Percentiles rank a stretch among this genome's conserved stretches.
phyloP scores from a whole-genome alignment of 2,888 invertebrate genomes.

The Drosophila lutescens region DNA sequence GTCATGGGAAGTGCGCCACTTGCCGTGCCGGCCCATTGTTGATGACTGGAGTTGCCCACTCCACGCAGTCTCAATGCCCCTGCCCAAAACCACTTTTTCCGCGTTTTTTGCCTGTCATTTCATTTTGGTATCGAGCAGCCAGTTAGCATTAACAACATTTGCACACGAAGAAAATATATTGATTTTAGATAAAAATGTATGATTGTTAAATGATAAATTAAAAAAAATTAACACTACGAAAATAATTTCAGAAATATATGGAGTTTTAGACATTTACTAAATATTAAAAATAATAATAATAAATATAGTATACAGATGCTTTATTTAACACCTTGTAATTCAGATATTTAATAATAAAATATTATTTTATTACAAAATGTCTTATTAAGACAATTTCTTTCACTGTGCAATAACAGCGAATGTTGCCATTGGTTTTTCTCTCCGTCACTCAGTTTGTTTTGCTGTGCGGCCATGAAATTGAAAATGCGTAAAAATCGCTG shows the following conservation, averaged over 20 bases:
- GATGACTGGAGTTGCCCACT: constrained; percentile 43
- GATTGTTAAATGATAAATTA: too few relatives aligned
- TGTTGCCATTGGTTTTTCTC: constrained; percentile 64
- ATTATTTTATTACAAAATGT: neutral
- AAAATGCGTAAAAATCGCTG: constrained; percentile 62
- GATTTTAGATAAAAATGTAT: too few relatives aligned
- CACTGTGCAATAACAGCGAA: constrained; percentile 32
- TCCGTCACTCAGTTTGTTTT: constrained; percentile 31
- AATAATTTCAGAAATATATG: too few relatives aligned
- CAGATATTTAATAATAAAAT: too few relatives aligned
- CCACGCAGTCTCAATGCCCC: constrained; percentile 5
- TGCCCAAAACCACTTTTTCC: constrained; percentile 11
- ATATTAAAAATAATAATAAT: too few relatives aligned
- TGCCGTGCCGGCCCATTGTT: constrained; percentile 56
- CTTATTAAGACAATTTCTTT: neutral
- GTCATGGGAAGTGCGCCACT: constrained; percentile 79
- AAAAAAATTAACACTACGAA: too few relatives aligned
- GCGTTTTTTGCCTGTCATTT: constrained; percentile 71
- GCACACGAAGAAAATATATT: neutral
- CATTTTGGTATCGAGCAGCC: constrained; percentile 60
- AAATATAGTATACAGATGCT: too few relatives aligned
- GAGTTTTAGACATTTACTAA: too few relatives aligned
- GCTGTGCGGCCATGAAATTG: constrained; percentile 66
- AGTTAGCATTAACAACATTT: constrained; percentile 55
- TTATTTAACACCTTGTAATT: neutral